Conservation (phyloP, 2,113 vertebrate species). For the Edolisoma coerulescens region DNA sequence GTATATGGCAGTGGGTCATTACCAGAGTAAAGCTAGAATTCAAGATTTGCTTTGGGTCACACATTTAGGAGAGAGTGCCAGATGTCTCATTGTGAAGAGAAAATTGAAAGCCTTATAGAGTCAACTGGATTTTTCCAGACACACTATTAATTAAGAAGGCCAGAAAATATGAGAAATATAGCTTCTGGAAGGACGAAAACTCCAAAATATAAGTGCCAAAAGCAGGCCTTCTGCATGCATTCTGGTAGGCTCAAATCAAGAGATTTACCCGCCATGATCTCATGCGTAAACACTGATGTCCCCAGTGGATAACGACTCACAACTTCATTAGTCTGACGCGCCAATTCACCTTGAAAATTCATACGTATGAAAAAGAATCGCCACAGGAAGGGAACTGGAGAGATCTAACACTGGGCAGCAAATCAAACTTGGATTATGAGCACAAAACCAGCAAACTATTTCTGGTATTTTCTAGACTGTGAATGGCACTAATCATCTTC, state of each 20-base stretch:
- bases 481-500: background rate
- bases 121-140: background rate
- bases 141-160: background rate
- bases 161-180: background rate
- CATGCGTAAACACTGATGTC: background rate
- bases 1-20: background rate
- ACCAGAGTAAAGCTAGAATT: background rate
- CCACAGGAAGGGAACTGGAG: background rate
- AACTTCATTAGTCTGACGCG: background rate
- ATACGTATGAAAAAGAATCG: background rate
- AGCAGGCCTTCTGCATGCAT: accelerated
- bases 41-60: background rate
- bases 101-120: background rate
- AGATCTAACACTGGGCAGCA: background rate
- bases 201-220: background rate
- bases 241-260: background rate
- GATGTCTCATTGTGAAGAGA: background rate
- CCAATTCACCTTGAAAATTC: background rate
- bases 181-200: background rate
- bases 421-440: background rate
- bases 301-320: background rate
- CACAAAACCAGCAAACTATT: background rate
- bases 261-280: background rate
- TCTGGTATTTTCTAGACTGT: background rate
- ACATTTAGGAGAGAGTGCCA: background rate